These are phyloP conservation scores for Ormyrus labotus DNA, from an alignment of 2,888 invertebrate species.

Conservation along the genomic window DNA sequence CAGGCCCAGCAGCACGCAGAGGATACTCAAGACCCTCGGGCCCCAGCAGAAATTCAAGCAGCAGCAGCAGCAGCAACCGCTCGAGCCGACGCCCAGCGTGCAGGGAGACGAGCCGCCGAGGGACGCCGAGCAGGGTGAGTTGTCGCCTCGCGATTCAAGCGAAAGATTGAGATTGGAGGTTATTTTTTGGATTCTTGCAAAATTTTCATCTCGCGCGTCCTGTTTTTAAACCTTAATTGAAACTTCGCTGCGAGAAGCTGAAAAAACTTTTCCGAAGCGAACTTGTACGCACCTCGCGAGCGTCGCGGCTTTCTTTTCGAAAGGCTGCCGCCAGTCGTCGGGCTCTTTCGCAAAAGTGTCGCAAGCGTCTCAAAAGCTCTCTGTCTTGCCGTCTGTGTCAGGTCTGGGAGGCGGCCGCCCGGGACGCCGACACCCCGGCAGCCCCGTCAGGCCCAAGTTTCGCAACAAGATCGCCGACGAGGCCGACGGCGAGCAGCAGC, in stretches of 20 bases:
- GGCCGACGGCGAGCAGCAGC: constrained; percentile 60
- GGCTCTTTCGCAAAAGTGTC: too few species aligned
- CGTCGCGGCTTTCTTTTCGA: too few species aligned
- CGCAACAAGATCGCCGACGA: constrained; percentile 72
- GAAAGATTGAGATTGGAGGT: too few species aligned
- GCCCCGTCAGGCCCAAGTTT: constrained; percentile 68
- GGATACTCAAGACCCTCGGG: constrained; percentile 87
- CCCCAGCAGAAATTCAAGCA: constrained; percentile 77
- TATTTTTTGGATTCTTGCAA: too few species aligned
- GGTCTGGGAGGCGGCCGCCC: constrained; percentile 63
- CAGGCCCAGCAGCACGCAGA: constrained; percentile 81
- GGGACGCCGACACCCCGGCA: constrained; percentile 65
- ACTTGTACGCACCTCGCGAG: too few species aligned
- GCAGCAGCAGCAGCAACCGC: constrained; percentile 65
- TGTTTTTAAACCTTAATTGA: too few species aligned
- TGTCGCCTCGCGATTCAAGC: not conserved
- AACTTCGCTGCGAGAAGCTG: too few species aligned
- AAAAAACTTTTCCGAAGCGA: too few species aligned
- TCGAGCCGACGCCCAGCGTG: constrained; percentile 38
- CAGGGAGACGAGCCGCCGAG: constrained; percentile 33
- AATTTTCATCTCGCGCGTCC: too few species aligned
- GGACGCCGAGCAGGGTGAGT: constrained; percentile 23
- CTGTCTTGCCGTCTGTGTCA: not conserved
- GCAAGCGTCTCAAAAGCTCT: too few species aligned
- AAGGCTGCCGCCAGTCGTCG: too few species aligned